Conservation (phyloP, 2,113 vertebrate genomes). For the Synodontis membranacea region DNA sequence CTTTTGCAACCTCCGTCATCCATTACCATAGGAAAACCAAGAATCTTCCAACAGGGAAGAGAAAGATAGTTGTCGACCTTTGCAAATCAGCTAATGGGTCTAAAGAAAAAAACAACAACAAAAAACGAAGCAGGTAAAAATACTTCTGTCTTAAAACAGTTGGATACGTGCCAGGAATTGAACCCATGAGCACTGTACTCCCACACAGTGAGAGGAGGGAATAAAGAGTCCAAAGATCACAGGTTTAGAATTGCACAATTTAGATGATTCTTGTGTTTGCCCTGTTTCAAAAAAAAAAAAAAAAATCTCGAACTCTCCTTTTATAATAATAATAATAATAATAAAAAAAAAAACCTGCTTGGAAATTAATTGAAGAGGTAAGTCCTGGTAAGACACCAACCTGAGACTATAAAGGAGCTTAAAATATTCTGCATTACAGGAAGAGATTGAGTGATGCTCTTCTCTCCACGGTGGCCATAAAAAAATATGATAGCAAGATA, state of each 20-base stretch:
- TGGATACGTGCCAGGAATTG: neutral
- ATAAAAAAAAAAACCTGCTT: neutral
- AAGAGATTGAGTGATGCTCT: neutral
- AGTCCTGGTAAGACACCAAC: neutral
- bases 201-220: constrained; percentile 8
- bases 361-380: neutral
- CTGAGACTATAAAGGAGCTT: neutral
- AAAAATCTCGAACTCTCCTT: neutral
- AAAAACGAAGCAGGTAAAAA: neutral
- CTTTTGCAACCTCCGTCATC: neutral
- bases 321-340: no score
- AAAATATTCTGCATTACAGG: neutral
- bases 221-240: constrained; percentile 10
- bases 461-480: neutral
- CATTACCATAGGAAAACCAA: neutral
- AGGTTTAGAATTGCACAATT: neutral
- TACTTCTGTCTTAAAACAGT: neutral
- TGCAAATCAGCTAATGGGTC: neutral
- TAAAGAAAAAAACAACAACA: neutral
- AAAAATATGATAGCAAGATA: neutral
- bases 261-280: neutral
- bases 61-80: neutral
- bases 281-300: no score
- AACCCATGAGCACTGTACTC: neutral
- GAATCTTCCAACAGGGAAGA: neutral